Percentiles rank a stretch among this genome's conserved stretches.
Evolutionary conservation across 2,113 vertebrate species (phyloP).

Genomic region (Microcebus griseorufus): DNA sequence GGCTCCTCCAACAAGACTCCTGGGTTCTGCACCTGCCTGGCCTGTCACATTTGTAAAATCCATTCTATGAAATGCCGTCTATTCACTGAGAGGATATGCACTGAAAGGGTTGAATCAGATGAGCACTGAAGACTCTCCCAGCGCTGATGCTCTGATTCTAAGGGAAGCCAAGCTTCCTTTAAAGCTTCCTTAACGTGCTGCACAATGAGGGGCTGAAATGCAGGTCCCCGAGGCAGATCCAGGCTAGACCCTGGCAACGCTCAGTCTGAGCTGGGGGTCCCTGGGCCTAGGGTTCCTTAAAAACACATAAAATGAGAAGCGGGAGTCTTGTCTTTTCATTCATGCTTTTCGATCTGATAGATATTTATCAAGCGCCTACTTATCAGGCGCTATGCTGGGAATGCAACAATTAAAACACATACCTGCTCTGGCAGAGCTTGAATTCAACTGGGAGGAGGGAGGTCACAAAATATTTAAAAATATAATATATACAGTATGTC

Average conservation of each 20-base stretch:
- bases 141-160: neutral
- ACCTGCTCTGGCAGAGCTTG: neutral
- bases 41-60: neutral
- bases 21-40: rapidly evolving
- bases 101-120: neutral
- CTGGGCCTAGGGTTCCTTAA: neutral
- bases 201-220: neutral
- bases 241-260: neutral
- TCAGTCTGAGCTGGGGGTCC: neutral
- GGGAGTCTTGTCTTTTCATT: neutral
- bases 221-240: neutral
- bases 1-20: neutral
- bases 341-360: neutral
- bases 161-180: neutral
- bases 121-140: neutral
- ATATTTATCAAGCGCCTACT: neutral
- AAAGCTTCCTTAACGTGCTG: neutral
- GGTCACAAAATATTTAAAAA: constrained; percentile 5
- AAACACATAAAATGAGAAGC: neutral
- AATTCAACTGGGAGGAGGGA: neutral
- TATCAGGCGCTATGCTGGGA: neutral
- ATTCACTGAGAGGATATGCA: neutral
- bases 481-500: neutral
- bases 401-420: neutral
- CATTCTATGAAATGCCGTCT: neutral